phyloP scores from a whole-genome alignment of 1,140 invertebrate genomes.

The Stratiolaelaps scimitus region DNA sequence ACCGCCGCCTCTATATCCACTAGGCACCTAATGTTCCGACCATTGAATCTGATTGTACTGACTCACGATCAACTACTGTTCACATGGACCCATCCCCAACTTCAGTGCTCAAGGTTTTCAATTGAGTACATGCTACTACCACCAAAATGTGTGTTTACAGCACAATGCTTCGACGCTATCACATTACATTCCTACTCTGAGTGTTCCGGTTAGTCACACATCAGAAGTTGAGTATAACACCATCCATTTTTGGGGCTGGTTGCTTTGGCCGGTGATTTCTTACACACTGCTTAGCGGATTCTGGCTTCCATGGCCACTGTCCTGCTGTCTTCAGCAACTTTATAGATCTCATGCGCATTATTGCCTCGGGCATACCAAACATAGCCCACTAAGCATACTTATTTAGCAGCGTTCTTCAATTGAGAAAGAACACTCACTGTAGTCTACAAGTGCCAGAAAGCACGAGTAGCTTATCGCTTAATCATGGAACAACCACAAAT shows the following conservation, averaged over 20 bases:
- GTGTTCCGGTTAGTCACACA: slow-evolving; percentile 8
- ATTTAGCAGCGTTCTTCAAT: slow-evolving; percentile 47
- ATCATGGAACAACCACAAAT: too few relatives aligned
- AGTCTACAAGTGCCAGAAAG: too few relatives aligned
- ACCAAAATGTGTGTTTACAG: slow-evolving; percentile 60
- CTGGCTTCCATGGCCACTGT: slow-evolving; percentile 79
- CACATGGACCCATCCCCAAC: slow-evolving; percentile 71
- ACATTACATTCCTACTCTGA: slow-evolving; percentile 25
- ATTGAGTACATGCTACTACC: slow-evolving; percentile 48
- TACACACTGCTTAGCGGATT: slow-evolving; percentile 77
- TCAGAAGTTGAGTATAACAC: slow-evolving; percentile 49
- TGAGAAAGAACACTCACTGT: slow-evolving; percentile 57
- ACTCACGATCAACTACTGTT: slow-evolving; percentile 75
- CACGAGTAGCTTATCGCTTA: too few relatives aligned
- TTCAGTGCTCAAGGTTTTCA: slow-evolving; percentile 57
- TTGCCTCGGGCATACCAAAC: slow-evolving; percentile 54
- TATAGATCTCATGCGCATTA: slow-evolving; percentile 58
- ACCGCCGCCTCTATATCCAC: too few relatives aligned
- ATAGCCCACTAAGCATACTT: slow-evolving; percentile 65
- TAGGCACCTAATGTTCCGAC: too few relatives aligned
- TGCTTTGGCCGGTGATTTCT: slow-evolving; percentile 76
- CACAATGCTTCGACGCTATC: slow-evolving; percentile 16
- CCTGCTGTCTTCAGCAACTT: slow-evolving; percentile 72
- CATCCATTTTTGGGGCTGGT: slow-evolving; percentile 83
- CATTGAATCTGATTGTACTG: too few relatives aligned